A percentile compares a stretch with the other conserved stretches of the same genome.
Conservation (phyloP, 2,797 vertebrate species). For the Geotria australis region DNA sequence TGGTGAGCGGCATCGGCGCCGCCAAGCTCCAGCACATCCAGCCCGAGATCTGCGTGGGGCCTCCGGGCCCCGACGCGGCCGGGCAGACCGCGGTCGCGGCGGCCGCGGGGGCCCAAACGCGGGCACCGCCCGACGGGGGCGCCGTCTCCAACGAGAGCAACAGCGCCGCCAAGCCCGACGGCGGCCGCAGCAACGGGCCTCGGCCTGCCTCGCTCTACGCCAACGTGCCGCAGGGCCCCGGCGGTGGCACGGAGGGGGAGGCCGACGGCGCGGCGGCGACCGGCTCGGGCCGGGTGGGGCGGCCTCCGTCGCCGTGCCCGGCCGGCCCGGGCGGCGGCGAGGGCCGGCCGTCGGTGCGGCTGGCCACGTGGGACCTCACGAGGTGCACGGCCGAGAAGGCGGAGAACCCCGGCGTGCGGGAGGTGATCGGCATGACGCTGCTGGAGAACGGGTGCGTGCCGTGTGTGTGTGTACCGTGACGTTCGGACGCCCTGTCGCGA, state of each 20-base stretch:
- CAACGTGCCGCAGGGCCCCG: not conserved
- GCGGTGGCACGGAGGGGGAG: too few species aligned
- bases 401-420: conserved; percentile 1
- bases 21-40: conserved; percentile 2
- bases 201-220: not conserved
- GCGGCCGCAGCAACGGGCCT: not conserved
- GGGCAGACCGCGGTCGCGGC: too few species aligned
- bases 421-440: conserved; percentile 1
- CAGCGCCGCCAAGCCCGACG: too few species aligned
- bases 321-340: not conserved
- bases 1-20: conserved; percentile 4
- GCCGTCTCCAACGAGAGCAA: too few species aligned
- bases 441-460: conserved; percentile 1
- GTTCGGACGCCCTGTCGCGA: too few species aligned
- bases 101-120: too few species aligned
- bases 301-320: not conserved
- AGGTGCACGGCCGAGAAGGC: not conserved
- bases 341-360: not conserved
- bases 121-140: too few species aligned
- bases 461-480: not conserved
- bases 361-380: conserved; percentile 1
- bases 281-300: too few species aligned
- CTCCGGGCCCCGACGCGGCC: not conserved
- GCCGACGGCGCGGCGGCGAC: too few species aligned
- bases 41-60: conserved; percentile 3